Evolutionary conservation across 2,797 vertebrate genomes (phyloP).

Genomic region (Vireo griseus): DNA sequence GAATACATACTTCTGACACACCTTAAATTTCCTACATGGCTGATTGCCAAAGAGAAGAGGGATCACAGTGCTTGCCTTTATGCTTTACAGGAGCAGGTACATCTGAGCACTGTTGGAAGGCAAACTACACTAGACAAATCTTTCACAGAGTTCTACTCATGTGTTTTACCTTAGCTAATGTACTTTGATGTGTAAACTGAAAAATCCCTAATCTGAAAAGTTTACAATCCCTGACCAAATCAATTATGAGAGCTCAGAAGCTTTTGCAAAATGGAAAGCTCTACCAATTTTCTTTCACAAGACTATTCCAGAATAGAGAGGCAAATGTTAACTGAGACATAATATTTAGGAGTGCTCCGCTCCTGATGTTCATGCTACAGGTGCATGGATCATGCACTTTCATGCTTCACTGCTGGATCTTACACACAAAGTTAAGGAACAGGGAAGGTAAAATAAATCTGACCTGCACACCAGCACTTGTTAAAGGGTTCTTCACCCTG

Average conservation of each 20-base stretch:
- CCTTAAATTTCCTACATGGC: neutral
- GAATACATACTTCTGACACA: neutral
- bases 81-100: neutral
- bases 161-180: neutral
- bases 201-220: neutral
- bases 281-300: neutral
- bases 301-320: neutral
- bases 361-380: neutral
- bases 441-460: neutral
- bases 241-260: neutral
- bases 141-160: neutral
- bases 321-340: rapidly evolving
- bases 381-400: neutral
- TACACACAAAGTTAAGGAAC: neutral
- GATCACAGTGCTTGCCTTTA: neutral
- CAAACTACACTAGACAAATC: neutral
- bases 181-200: neutral
- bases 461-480: neutral
- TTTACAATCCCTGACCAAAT: neutral
- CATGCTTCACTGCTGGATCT: neutral
- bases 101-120: neutral
- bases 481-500: neutral
- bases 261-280: neutral
- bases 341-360: neutral
- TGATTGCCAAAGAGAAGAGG: neutral